phyloP scores from a whole-genome alignment of 2,113 vertebrate species.

The Laticauda colubrina region DNA sequence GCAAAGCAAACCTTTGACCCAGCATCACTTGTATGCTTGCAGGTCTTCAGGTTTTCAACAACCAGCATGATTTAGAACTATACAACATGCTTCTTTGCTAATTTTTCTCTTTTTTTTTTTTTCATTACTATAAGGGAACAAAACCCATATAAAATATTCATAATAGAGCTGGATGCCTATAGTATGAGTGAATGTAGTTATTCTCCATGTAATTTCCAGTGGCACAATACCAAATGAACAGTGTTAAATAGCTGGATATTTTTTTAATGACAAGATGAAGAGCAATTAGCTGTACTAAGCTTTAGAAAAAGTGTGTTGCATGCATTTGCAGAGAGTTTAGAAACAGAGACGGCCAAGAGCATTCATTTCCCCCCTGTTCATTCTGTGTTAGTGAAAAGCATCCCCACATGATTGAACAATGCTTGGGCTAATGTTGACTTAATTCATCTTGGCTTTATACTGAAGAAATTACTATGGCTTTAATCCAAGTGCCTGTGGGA shows the following conservation, averaged over 20 bases:
- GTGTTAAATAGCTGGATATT: conserved; percentile 33
- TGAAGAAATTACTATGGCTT: conserved; percentile 26
- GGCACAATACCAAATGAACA: conserved; percentile 48
- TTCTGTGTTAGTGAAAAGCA: conserved; percentile 23
- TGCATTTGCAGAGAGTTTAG: conserved; percentile 36
- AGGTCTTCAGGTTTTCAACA: conserved; percentile 24
- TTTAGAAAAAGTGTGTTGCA: conserved; percentile 9
- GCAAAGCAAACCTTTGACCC: conserved; percentile 18
- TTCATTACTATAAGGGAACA: conserved; percentile 31
- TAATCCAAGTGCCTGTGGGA: conserved; percentile 24
- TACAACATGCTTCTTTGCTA: conserved; percentile 21
- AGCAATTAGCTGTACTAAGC: conserved; percentile 3
- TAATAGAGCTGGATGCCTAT: conserved; percentile 8
- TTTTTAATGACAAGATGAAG: conserved; percentile 28
- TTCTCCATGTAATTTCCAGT: conserved; percentile 34
- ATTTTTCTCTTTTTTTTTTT: conserved; percentile 17
- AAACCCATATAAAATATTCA: conserved; percentile 23
- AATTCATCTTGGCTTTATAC: conserved; percentile 22
- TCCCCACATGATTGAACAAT: not conserved
- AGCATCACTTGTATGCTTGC: conserved; percentile 26
- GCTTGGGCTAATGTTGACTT: not conserved
- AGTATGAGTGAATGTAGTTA: conserved; percentile 29
- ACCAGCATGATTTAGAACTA: conserved; percentile 48
- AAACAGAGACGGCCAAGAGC: conserved; percentile 10
- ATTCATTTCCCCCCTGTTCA: conserved; percentile 17